Percentiles rank a stretch among this genome's conserved stretches.
These are phyloP conservation scores for Lycophotia porphyrea DNA, from an alignment of 2,888 invertebrate species.

Conservation along the genomic window DNA sequence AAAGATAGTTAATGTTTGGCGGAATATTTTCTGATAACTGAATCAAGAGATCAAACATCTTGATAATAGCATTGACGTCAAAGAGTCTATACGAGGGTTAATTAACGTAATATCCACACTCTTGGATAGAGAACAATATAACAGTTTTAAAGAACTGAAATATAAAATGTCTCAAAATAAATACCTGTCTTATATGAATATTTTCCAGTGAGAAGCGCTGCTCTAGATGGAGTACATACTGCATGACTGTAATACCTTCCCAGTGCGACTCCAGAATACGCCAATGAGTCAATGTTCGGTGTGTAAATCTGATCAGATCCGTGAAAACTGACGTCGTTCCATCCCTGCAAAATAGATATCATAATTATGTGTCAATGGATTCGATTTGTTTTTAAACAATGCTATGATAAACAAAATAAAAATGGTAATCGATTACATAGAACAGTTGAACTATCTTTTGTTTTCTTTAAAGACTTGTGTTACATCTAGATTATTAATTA, in stretches of 20 bases:
- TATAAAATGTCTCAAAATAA: neutral
- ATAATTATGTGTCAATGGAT: neutral
- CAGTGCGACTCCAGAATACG: constrained; percentile 95
- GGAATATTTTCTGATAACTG: neutral
- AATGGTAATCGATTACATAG: neutral
- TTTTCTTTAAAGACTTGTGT: constrained; percentile 7
- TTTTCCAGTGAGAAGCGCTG: constrained; percentile 95
- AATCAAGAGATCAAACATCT: neutral
- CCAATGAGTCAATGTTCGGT: constrained; percentile 97
- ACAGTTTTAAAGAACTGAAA: neutral
- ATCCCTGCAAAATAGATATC: constrained; percentile 92
- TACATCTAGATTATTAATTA: neutral
- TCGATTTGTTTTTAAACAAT: constrained; percentile 3
- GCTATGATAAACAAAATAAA: neutral
- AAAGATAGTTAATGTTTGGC: neutral
- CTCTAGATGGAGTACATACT: constrained; percentile 95
- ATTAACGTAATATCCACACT: neutral
- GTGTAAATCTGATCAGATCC: constrained; percentile 96
- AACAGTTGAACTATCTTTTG: constrained; percentile 19
- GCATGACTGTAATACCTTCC: constrained; percentile 96
- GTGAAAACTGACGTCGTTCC: constrained; percentile 97
- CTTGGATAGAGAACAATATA: neutral
- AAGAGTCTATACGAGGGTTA: neutral
- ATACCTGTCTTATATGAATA: constrained; percentile 95
- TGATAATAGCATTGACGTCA: constrained; percentile 12